Conservation (phyloP, 2,113 vertebrate genomes). For the Oplegnathus fasciatus region DNA sequence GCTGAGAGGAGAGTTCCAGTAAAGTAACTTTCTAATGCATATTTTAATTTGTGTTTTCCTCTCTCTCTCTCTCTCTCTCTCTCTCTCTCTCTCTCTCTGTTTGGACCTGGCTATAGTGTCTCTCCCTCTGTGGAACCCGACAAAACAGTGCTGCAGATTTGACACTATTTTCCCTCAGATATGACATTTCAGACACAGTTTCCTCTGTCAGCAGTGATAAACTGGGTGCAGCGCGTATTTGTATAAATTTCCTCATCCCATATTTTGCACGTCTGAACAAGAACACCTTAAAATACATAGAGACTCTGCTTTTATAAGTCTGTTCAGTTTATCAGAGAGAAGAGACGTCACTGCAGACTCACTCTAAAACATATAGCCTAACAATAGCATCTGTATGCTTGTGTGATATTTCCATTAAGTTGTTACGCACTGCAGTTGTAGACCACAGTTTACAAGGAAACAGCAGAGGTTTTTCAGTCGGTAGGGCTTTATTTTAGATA, state of each 20-base stretch:
- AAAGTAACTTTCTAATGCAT: neutral
- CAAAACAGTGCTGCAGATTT: neutral
- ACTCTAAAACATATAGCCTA: neutral
- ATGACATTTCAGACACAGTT: neutral
- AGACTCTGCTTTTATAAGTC: neutral
- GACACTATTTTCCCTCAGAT: neutral
- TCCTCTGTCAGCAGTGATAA: neutral
- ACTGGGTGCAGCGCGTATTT: neutral
- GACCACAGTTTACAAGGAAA: conserved; percentile 2
- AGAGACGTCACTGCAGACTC: too few species aligned
- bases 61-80: neutral
- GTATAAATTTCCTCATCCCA: too few species aligned
- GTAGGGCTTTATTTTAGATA: conserved; percentile 8
- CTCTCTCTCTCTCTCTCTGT: neutral
- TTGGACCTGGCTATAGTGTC: too few species aligned
- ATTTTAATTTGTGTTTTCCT: neutral
- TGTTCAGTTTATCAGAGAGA: neutral
- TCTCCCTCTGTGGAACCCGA: neutral
- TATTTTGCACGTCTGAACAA: neutral
- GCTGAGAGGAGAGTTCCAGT: neutral
- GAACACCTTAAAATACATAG: neutral
- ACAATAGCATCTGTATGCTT: neutral
- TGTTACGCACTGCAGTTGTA: neutral
- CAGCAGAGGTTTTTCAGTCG: neutral
- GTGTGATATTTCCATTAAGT: neutral